Conservation (phyloP, 1,140 invertebrate genomes). For the Tetragnatha versicolor region DNA sequence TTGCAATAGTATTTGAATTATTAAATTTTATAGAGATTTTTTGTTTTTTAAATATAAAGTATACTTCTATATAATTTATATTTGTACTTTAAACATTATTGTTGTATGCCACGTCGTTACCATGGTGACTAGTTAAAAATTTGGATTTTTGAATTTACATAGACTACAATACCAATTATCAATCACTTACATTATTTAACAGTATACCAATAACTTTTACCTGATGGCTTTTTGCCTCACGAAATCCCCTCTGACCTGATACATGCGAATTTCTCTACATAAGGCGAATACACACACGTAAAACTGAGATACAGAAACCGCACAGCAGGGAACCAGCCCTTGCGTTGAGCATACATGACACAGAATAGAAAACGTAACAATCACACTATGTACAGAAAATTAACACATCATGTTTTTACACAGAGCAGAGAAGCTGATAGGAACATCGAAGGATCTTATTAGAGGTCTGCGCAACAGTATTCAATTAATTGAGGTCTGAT, state of each 20-base stretch:
- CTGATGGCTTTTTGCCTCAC: too few relatives aligned
- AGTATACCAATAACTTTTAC: neutral
- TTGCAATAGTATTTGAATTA: too few relatives aligned
- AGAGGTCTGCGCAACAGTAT: neutral
- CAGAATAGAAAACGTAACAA: constrained; percentile 2
- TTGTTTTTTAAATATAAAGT: too few relatives aligned
- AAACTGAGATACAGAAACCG: constrained; percentile 20
- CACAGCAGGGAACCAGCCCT: constrained; percentile 27
- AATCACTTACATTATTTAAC: neutral
- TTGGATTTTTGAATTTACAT: neutral
- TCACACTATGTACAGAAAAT: constrained; percentile 18
- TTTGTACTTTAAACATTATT: too few relatives aligned
- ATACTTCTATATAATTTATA: too few relatives aligned
- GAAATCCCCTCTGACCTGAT: neutral
- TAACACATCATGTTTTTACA: constrained; percentile 36
- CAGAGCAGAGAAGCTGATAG: neutral
- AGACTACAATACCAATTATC: neutral
- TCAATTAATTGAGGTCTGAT: too few relatives aligned
- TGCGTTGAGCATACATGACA: neutral
- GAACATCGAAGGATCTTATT: too few relatives aligned
- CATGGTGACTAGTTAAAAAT: neutral
- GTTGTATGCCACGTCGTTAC: neutral
- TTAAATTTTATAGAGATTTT: too few relatives aligned
- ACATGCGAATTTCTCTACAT: neutral
- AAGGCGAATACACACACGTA: constrained; percentile 22